These are phyloP conservation scores for Ammospiza caudacuta DNA, from an alignment of 2,113 vertebrate genomes.

Conservation along the genomic window DNA sequence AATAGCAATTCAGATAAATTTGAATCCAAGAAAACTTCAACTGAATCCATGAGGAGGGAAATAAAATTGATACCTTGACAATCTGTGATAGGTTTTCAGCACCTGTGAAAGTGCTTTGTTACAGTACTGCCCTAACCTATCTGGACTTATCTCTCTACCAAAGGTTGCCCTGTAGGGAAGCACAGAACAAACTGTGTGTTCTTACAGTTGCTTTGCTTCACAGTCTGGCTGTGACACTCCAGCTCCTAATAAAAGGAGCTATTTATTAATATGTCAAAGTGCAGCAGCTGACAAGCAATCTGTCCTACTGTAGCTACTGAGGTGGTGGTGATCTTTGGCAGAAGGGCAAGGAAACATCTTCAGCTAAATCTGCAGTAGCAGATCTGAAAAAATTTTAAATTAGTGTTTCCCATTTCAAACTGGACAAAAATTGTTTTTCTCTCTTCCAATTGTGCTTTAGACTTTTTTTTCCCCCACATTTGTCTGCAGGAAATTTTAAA, in stretches of 20 bases:
- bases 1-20: neutral
- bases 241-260: neutral
- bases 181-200: neutral
- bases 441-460: neutral
- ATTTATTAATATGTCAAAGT: neutral
- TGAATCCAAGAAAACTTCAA: neutral
- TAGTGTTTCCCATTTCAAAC: neutral
- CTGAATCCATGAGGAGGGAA: neutral
- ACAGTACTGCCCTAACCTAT: neutral
- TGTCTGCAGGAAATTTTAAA: neutral
- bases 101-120: neutral
- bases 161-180: neutral
- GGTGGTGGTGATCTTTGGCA: neutral
- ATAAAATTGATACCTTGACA: neutral
- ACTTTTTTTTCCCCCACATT: neutral
- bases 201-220: neutral
- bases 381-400: neutral
- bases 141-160: neutral
- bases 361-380: neutral
- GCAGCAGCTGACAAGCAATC: neutral
- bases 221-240: neutral
- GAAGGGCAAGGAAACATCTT: neutral
- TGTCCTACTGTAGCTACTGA: neutral
- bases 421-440: neutral
- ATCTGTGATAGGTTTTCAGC: neutral